Base-by-base conservation (phyloP, 2,888 invertebrate species). In the Opisthograptis luteolata region DNA sequence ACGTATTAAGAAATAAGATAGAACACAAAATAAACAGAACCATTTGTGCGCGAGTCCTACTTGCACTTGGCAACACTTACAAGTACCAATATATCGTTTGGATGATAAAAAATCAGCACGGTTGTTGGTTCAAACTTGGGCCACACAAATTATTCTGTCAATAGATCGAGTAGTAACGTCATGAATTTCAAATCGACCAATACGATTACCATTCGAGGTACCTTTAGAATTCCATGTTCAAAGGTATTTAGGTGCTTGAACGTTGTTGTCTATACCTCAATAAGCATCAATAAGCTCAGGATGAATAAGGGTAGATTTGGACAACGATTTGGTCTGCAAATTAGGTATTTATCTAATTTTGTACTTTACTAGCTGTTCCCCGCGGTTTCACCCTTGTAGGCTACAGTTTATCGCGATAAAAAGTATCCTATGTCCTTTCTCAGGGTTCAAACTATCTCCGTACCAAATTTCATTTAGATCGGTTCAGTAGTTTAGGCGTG, bases 121-220 rank as follows among this genome's bases (percentile, higher is more conserved):
- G 10, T 28, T 28, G n/a, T 24, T 1, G n/a, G 24, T n/a, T n/a
- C 24, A 3, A 24, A 6, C 17, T 42, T 13, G 15, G 4, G 3
- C 13, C 39, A 19, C n/a, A 22, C 12, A 17, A 34, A 46, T 40
- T 40, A 45, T 30, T 37, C 44, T 13, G 30, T 24, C 44, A 30
- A 36, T 30, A 32, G 15, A 19, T 43, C 28, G 10, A 22, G 15
- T 10, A 2, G 5, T 27, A 14, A 13, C 20, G 20, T 66, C 71
- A 71, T 75, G 76, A 73, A 75, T 72, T 64, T 72, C 71, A 72
- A 76, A 72, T 72, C 37, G 52, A 48, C 62, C 60, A 58, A 66
- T 64, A 60, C 57, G 55, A 75, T 75, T 76, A 73, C 54, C 68
- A 71, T 66, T 58, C 62, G 51, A 45, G 40, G 40, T 34, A 48